These are phyloP conservation scores for Latheticus oryzae DNA, from an alignment of 2,888 invertebrate genomes.

Conservation along the genomic window DNA sequence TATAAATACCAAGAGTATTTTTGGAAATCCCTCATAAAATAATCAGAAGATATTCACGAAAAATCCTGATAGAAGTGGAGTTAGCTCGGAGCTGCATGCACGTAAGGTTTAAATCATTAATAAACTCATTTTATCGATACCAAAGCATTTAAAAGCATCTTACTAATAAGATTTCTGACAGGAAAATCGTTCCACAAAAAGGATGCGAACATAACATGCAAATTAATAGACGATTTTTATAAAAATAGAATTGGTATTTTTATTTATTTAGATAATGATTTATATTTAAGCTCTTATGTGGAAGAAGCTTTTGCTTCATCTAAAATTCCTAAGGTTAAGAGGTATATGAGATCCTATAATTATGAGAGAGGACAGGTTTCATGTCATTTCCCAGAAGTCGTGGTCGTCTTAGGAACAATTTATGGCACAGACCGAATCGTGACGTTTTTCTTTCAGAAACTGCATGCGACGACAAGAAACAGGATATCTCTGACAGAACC, in stretches of 20 bases:
- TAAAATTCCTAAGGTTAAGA: slow-evolving; percentile 5
- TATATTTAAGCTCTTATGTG: too few relatives aligned
- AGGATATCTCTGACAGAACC: slow-evolving; percentile 17
- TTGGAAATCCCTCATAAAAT: slow-evolving; percentile 12
- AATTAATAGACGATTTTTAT: too few relatives aligned
- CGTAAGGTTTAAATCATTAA: slow-evolving; percentile 13
- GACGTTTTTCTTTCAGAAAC: slow-evolving; percentile 18
- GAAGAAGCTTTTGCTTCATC: too few relatives aligned
- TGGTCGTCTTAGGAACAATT: slow-evolving; percentile 20
- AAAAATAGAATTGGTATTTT: too few relatives aligned
- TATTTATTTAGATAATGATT: too few relatives aligned
- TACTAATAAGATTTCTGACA: too few relatives aligned
- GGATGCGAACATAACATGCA: too few relatives aligned
- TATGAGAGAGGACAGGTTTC: slow-evolving; percentile 20
- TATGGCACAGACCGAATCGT: slow-evolving; percentile 23
- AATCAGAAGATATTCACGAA: slow-evolving; percentile 11
- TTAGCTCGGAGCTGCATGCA: slow-evolving; percentile 8
- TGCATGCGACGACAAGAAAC: slow-evolving; percentile 22
- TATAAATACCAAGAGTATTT: slow-evolving; percentile 6
- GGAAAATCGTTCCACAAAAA: too few relatives aligned
- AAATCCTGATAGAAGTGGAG: slow-evolving; percentile 17
- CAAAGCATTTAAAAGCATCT: slow-evolving; percentile 5
- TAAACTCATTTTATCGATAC: slow-evolving; percentile 8
- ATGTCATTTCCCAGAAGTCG: slow-evolving; percentile 21
- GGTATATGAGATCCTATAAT: slow-evolving; percentile 14